These are phyloP conservation scores for Scleropages formosus DNA, from an alignment of 2,797 vertebrate species.

Conservation along the genomic window DNA sequence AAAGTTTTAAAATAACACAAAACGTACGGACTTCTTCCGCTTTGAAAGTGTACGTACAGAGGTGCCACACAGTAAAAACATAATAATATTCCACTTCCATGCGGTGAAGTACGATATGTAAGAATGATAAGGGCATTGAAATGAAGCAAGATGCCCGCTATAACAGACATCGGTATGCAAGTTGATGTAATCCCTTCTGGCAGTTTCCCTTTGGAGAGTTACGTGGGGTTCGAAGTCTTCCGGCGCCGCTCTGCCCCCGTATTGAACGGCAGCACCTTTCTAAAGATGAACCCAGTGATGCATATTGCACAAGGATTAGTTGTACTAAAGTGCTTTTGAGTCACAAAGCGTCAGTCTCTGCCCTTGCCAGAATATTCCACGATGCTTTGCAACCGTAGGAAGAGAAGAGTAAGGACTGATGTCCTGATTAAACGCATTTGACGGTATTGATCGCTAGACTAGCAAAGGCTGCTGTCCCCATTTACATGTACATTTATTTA, in stretches of 20 bases:
- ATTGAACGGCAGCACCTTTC: constrained; percentile 46
- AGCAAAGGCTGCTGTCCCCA: too few relatives aligned
- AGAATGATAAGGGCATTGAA: background rate
- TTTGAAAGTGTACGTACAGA: too few relatives aligned
- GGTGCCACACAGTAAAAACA: too few relatives aligned
- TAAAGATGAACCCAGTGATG: constrained; percentile 53
- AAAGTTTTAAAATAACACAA: too few relatives aligned
- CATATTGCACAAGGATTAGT: constrained; percentile 21
- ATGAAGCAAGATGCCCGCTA: background rate
- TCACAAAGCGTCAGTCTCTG: background rate
- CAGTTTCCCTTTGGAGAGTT: constrained; percentile 29
- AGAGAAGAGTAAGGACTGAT: too few relatives aligned
- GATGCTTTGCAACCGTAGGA: too few relatives aligned
- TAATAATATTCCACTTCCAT: background rate
- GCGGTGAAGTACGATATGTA: background rate
- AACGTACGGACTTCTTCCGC: background rate
- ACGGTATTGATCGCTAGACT: too few relatives aligned
- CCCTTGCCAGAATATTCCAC: background rate
- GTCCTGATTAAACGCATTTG: too few relatives aligned
- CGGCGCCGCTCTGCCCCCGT: constrained; percentile 39
- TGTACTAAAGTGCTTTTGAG: background rate
- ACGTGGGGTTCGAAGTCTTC: constrained; percentile 42
- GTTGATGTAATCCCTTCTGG: constrained; percentile 44
- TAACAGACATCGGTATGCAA: constrained; percentile 31
- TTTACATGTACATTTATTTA: too few relatives aligned